Conservation (phyloP, 2,797 vertebrate genomes). For the Rhinatrema bivittatum region DNA sequence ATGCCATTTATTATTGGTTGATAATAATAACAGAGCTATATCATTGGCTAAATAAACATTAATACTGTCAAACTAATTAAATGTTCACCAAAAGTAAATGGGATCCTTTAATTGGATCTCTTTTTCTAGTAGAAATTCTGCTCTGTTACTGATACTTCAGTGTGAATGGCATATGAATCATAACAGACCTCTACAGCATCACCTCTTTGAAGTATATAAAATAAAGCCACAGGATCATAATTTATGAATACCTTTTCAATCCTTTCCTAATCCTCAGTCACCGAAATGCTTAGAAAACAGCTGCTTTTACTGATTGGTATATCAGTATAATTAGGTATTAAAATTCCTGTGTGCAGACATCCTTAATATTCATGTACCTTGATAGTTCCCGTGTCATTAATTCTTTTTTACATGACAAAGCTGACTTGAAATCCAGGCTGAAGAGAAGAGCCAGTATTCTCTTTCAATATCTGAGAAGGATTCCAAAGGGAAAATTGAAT, state of each 20-base stretch:
- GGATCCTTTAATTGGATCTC: conserved; percentile 49
- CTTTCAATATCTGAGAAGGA: conserved; percentile 4
- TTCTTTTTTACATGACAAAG: conserved; percentile 48
- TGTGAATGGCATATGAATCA: conserved; percentile 69
- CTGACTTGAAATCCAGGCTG: conserved; percentile 42
- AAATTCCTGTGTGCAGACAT: conserved; percentile 32
- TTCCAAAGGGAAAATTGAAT: background rate
- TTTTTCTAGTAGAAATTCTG: conserved; percentile 50
- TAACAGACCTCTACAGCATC: conserved; percentile 65
- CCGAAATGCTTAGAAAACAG: conserved; percentile 30
- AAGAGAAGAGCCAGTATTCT: conserved; percentile 4
- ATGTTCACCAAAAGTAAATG: conserved; percentile 44
- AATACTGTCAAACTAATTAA: conserved; percentile 48
- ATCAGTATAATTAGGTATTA: conserved; percentile 28
- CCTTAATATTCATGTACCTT: conserved; percentile 55
- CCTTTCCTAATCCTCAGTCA: conserved; percentile 43
- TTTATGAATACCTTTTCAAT: conserved; percentile 65
- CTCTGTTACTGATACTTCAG: conserved; percentile 56
- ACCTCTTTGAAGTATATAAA: conserved; percentile 67
- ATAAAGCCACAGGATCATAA: conserved; percentile 62
- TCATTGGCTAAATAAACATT: conserved; percentile 38
- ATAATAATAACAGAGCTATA: conserved; percentile 33
- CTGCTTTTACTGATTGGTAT: conserved; percentile 33
- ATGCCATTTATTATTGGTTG: conserved; percentile 30
- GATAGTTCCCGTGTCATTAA: conserved; percentile 46